Evolutionary conservation across 2,888 invertebrate species (phyloP), one percentile per base, ranked within the genome.

Genomic region (Alviniconcha strummeri): DNA sequence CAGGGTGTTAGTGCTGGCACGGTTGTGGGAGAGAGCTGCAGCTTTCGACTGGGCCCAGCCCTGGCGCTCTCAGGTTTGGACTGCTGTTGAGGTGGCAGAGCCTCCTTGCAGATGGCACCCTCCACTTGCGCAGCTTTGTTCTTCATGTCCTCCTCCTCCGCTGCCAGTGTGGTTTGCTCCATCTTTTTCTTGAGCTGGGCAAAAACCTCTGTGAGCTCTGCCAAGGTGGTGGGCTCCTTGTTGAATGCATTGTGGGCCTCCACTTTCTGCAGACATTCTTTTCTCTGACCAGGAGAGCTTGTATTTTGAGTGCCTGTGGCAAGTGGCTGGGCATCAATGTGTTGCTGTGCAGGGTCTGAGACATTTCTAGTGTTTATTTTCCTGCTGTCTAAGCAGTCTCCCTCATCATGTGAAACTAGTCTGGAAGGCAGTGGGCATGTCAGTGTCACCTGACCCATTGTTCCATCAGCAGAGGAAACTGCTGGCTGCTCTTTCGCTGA

Each of bases 191-290:
- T 19, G 4, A 80, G 80, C 36, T 80, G 67, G 6, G 64, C 69
- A 60, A 80, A 19, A 15, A 80, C n/a, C 9, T 55, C 52, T 36
- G 69, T 80, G 55, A 80, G 64, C 9, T 80, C 80, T 69, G 69
- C 69, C 69, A 80, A 13, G 5, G 80, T 56, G n/a, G 80, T 80
- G 9, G 69, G 80, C 19, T 80, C 80, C 15, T 55, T 64, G 57
- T 78, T 78, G n/a, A 78, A 78, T 4, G 13, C 78, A 52, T 78
- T 60, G 36, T 64, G 60, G n/a, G 6, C 64, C 36, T 64, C 78
- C 78, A 64, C 52, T 52, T 64, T 9, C 64, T 7, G 19, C 3
- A 2, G 3, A 8, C n/a, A 3, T 57, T 78, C 78, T 19, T 52
- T 19, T 13, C 52, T 78, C 6, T n/a, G 57, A 19, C 13, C 57